Conservation (phyloP, 2,888 invertebrate species). For the Macaria liturata region DNA sequence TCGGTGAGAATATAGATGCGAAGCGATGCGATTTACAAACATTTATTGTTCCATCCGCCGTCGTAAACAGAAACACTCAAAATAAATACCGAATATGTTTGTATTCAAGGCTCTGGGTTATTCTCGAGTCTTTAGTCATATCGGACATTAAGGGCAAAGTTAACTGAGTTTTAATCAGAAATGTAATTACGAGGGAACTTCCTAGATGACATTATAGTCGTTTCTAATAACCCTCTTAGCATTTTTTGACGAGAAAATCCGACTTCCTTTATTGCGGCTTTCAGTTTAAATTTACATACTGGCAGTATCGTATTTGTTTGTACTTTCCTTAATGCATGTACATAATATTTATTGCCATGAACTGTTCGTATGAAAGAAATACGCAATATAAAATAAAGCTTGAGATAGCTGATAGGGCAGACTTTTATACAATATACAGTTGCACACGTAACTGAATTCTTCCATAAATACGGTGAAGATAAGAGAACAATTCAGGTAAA, state of each 20-base stretch:
- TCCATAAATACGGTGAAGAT: no score
- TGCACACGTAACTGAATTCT: no score
- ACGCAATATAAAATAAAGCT: no score
- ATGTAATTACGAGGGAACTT: conserved; percentile 46
- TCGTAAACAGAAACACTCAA: conserved; percentile 2
- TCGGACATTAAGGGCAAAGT: conserved; percentile 27
- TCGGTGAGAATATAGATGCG: conserved; percentile 33
- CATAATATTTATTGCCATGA: no score
- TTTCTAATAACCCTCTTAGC: conserved; percentile 41
- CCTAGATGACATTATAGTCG: conserved; percentile 45
- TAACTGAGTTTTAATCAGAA: conserved; percentile 35
- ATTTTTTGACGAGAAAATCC: conserved; percentile 24
- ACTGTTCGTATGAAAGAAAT: no score
- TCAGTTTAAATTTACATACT: background rate
- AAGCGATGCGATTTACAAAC: conserved; percentile 13
- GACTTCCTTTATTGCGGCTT: conserved; percentile 22
- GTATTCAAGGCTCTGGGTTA: conserved; percentile 1
- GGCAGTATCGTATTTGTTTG: no score
- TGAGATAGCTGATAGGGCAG: no score
- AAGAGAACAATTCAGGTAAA: no score
- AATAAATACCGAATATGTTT: no score
- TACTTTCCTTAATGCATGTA: no score
- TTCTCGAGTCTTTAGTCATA: conserved; percentile 22
- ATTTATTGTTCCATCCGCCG: conserved; percentile 19
- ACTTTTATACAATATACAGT: no score